Percentiles rank a stretch among this genome's conserved stretches.
phyloP scores from a whole-genome alignment of 2,113 vertebrate genomes.

The Zosterops lateralis region DNA sequence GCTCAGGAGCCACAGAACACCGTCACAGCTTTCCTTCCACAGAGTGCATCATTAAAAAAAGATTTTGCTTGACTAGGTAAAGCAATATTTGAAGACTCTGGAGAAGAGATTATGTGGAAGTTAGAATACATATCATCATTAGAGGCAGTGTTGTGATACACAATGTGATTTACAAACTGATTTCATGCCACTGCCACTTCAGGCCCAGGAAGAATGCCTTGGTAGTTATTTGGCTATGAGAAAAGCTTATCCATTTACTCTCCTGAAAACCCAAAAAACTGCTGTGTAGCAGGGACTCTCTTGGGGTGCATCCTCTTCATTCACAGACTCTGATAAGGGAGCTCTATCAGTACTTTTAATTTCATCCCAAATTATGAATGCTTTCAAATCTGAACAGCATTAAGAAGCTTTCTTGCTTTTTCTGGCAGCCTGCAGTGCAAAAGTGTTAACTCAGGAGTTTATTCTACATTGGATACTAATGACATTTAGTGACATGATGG shows the following conservation, averaged over 20 bases:
- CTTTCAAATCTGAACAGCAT: background rate
- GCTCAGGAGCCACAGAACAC: background rate
- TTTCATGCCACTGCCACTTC: background rate
- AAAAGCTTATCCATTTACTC: background rate
- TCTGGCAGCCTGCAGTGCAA: background rate
- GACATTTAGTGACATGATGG: slow-evolving; percentile 8
- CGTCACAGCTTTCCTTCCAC: background rate
- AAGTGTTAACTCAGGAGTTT: slow-evolving; percentile 12
- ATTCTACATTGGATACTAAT: slow-evolving; percentile 6
- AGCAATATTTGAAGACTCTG: background rate
- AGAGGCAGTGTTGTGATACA: background rate
- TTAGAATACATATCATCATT: background rate
- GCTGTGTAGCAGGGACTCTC: background rate
- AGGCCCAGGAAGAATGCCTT: background rate
- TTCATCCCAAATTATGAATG: background rate
- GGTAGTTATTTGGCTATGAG: background rate
- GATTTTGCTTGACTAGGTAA: background rate
- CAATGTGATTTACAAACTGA: background rate
- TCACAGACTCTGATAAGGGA: background rate
- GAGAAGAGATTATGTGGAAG: background rate
- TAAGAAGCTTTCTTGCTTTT: background rate
- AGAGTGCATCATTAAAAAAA: background rate
- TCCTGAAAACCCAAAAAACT: background rate
- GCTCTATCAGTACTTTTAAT: background rate
- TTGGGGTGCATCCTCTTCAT: background rate